Evolutionary conservation across 2,888 invertebrate genomes (phyloP).

Genomic region (Drosophila demipolita): DNA sequence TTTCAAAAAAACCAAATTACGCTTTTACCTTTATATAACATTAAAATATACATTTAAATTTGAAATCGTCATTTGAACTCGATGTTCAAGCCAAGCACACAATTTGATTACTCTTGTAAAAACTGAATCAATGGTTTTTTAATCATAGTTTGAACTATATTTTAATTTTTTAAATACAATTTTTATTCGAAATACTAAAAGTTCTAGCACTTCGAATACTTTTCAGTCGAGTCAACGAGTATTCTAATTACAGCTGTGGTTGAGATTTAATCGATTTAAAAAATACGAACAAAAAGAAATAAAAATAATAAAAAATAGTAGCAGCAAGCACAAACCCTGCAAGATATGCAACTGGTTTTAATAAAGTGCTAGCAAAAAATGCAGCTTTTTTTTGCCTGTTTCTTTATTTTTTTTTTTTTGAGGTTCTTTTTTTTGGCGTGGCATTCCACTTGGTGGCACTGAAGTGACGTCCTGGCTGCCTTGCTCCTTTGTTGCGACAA

Average conservation of each 20-base stretch:
- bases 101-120: too few species aligned
- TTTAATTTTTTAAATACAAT: background rate
- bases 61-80: background rate
- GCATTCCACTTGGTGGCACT: slow-evolving; percentile 74
- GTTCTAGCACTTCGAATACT: too few species aligned
- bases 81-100: background rate
- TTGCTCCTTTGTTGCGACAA: slow-evolving; percentile 26
- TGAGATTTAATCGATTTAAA: slow-evolving; percentile 25
- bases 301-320: background rate
- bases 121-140: background rate
- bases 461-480: slow-evolving; percentile 49
- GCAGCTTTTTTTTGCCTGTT: slow-evolving; percentile 25
- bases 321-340: background rate
- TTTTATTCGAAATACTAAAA: background rate
- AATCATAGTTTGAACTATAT: background rate
- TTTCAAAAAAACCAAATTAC: background rate
- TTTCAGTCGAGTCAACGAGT: background rate
- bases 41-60: background rate
- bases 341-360: slow-evolving; percentile 43
- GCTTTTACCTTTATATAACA: too few species aligned
- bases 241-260: background rate
- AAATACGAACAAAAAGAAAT: background rate
- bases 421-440: slow-evolving; percentile 37
- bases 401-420: slow-evolving; percentile 2
- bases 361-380: slow-evolving; percentile 54